phyloP scores from a whole-genome alignment of 1,140 invertebrate species.

The Hypsibius dujardini region DNA sequence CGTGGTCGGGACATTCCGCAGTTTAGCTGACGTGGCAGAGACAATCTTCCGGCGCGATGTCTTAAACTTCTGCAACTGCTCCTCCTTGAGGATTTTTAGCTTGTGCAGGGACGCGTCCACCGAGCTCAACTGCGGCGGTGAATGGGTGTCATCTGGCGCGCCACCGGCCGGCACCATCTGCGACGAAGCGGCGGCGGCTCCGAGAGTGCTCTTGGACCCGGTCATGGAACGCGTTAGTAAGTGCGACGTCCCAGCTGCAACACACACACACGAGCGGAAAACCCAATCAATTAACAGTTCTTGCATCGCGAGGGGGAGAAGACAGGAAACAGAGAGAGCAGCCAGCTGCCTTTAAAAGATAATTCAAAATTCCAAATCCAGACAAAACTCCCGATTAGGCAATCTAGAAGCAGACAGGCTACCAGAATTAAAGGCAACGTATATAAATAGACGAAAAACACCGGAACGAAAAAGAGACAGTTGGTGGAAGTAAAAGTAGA shows the following conservation, averaged over 20 bases:
- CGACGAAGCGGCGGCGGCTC: neutral
- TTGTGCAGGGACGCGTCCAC: neutral
- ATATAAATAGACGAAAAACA: too few species aligned
- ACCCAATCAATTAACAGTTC: too few species aligned
- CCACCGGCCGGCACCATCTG: neutral
- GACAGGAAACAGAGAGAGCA: too few species aligned
- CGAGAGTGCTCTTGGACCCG: neutral
- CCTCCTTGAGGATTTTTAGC: conserved; percentile 32
- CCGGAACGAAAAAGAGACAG: too few species aligned
- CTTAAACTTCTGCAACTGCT: conserved; percentile 67
- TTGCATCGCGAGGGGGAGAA: too few species aligned
- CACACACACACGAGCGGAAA: too few species aligned
- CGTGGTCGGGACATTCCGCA: conserved; percentile 69
- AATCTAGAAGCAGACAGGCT: too few species aligned
- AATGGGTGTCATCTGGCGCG: conserved; percentile 2
- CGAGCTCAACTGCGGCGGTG: conserved; percentile 5
- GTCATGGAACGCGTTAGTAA: neutral
- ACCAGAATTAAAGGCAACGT: too few species aligned
- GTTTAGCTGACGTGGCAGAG: conserved; percentile 88
- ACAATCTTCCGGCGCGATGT: conserved; percentile 71
- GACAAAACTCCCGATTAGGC: too few species aligned
- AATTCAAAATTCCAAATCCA: too few species aligned
- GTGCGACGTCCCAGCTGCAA: neutral
- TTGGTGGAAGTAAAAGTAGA: too few species aligned
- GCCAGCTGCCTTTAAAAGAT: too few species aligned